Base-by-base conservation (phyloP, 2,113 vertebrate genomes). In the Tachycineta bicolor region DNA sequence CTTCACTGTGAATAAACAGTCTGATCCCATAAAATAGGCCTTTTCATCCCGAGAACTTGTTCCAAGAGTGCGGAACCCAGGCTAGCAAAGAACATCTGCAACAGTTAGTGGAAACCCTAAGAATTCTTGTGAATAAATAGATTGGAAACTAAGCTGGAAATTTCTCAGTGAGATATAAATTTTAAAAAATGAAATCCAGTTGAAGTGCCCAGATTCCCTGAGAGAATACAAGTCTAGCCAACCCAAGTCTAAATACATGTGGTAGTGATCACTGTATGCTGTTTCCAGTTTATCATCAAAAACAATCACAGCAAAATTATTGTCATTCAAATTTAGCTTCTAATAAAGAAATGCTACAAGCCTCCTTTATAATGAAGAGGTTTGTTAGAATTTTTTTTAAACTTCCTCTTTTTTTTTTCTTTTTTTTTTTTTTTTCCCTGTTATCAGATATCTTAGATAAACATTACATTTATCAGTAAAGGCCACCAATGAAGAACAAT, bases 131-230 rank as follows among this genome's bases (percentile, higher is more conserved):
- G 89, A 96, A 96, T 96, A 98, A 96, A 94, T 91, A 83, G 49
- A 78, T 79, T 97, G 92, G 96, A 97, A 93, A 95, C 70, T 53
- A 96, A 96, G 80, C 88, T 97, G 97, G 95, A 97, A 97, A 97
- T 96, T 96, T 95, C 91, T 96, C 94, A 95, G 75, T 81, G 84
- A 91, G 89, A 97, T 95, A 96, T 95, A 91, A 96, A 94, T 96
- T 97, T 75, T 15, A 31, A 96, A 97, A 98, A 96, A 97, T 96
- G 90, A 97, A 97, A 97, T 95, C 75, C 96, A 98, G 95, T 96
- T 87, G 94, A 94, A 84, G 82, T 96, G 96, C 90, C 86, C 92
- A 87, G 76, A 74, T 97, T 97, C 93, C 86, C 65, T 96, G 91
- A 90, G 96, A 97, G 97, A 98, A 95, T 64, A 87, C 46, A 92